Percentiles rank a stretch among this genome's conserved stretches.
phyloP scores from a whole-genome alignment of 2,113 vertebrate genomes.

The Helogale parvula region DNA sequence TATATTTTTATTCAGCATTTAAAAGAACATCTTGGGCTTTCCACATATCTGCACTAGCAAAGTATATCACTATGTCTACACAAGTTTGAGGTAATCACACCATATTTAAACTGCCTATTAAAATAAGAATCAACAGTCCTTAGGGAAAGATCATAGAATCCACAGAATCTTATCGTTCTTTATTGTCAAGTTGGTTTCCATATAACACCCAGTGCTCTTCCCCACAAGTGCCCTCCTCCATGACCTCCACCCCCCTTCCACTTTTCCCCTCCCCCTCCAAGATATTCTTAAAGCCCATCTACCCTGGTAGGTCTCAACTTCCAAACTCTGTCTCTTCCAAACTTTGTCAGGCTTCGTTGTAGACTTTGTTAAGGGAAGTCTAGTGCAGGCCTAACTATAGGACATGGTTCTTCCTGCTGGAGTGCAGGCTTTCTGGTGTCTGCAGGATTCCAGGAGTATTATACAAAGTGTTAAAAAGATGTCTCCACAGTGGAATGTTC shows the following conservation, averaged over 20 bases:
- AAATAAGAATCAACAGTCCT: not conserved
- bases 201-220: no score
- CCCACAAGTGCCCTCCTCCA: no score
- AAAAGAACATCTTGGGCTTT: not conserved
- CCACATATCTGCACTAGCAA: not conserved
- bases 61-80: not conserved
- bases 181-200: no score
- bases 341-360: not conserved
- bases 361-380: not conserved
- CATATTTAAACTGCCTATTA: not conserved
- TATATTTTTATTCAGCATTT: no score
- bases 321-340: not conserved
- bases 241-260: no score
- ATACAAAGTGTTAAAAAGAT: not conserved
- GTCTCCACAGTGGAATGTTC: not conserved
- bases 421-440: not conserved
- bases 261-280: not conserved
- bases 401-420: not conserved
- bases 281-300: not conserved
- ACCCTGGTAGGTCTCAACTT: not conserved
- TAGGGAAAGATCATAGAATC: conserved; percentile 22
- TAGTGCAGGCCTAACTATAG: not conserved
- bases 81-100: not conserved
- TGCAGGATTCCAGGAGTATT: not conserved
- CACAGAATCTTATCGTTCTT: no score